These are phyloP conservation scores for Morone saxatilis DNA, from an alignment of 2,113 vertebrate genomes.

Conservation along the genomic window DNA sequence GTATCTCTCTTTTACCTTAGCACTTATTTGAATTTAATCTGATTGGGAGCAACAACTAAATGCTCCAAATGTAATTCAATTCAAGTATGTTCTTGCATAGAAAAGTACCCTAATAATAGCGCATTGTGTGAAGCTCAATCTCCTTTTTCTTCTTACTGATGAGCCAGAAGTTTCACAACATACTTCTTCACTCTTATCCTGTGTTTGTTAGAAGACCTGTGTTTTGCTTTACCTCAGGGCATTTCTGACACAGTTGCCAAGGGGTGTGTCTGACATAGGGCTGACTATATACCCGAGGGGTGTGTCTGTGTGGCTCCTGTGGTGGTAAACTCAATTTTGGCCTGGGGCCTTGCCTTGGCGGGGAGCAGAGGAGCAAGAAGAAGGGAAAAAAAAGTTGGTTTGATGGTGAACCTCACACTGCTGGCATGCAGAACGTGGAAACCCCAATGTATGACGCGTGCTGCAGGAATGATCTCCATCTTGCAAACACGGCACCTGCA, in stretches of 20 bases:
- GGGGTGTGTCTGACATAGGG: constrained; percentile 46
- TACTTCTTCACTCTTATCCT: background rate
- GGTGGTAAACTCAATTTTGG: constrained; percentile 46
- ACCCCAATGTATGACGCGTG: constrained; percentile 54
- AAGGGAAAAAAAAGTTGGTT: constrained; percentile 20
- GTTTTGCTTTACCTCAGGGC: constrained; percentile 57
- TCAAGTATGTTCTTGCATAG: background rate
- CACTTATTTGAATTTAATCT: background rate
- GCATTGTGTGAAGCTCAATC: background rate
- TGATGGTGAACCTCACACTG: constrained; percentile 49
- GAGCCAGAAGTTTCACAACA: constrained; percentile 10
- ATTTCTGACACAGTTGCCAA: constrained; percentile 45
- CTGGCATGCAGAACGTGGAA: constrained; percentile 44
- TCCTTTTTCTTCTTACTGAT: background rate
- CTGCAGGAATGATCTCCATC: constrained; percentile 68
- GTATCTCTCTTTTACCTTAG: background rate
- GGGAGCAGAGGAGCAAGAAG: background rate
- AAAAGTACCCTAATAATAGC: background rate
- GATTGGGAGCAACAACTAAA: background rate
- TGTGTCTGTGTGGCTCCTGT: constrained; percentile 65
- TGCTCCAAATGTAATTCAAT: background rate
- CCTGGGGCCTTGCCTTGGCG: background rate
- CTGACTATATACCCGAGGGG: constrained; percentile 43
- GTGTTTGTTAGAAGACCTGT: constrained; percentile 6
- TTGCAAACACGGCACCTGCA: constrained; percentile 64